A percentile compares a stretch with the other conserved stretches of the same genome.
phyloP scores from a whole-genome alignment of 2,888 invertebrate genomes.

The Heliconius ismenius region DNA sequence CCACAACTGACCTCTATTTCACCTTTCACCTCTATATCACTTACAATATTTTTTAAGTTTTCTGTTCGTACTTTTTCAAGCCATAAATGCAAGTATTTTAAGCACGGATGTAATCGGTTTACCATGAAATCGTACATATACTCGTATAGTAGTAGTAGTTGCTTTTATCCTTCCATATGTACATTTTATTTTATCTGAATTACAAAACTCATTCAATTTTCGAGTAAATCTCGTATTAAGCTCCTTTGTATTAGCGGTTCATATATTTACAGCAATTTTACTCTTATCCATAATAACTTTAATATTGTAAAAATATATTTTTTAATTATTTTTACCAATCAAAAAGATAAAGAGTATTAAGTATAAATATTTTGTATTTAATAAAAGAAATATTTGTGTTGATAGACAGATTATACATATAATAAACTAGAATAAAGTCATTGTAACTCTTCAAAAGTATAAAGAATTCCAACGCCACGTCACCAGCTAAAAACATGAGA shows the following conservation, averaged over 20 bases:
- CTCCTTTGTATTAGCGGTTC: not conserved
- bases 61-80: not conserved
- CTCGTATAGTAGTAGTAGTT: not conserved
- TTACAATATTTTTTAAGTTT: not conserved
- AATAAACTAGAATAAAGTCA: not conserved
- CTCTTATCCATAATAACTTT: not conserved
- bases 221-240: not conserved
- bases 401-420: no score
- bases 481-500: conserved; percentile 19
- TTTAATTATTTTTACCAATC: not conserved
- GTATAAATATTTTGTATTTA: not conserved
- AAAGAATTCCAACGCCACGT: not conserved
- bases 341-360: not conserved
- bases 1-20: no score
- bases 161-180: not conserved
- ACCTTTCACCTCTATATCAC: no score
- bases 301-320: not conserved
- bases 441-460: not conserved
- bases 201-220: not conserved
- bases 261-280: not conserved
- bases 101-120: not conserved
- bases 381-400: not conserved
- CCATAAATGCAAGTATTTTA: not conserved
- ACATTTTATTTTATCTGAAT: not conserved
- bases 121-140: not conserved